A percentile compares a stretch with the other conserved stretches of the same genome.
These are phyloP conservation scores for Micropterix aruncella DNA, from an alignment of 2,888 invertebrate species.

Conservation along the genomic window DNA sequence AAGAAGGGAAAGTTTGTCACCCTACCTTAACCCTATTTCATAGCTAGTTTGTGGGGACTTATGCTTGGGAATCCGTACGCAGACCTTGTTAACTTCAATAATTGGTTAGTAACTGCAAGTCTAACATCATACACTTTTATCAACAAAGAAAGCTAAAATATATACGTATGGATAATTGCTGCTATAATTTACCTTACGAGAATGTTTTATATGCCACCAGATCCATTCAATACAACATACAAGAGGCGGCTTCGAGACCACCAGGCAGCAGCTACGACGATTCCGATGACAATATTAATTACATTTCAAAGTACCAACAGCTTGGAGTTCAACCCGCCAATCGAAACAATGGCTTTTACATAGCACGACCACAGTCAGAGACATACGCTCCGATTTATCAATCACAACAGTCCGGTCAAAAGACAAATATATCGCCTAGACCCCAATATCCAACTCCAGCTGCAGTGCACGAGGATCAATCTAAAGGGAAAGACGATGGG, in stretches of 20 bases:
- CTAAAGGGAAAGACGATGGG: not conserved
- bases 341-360: constrained; percentile 2
- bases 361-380: constrained; percentile 1
- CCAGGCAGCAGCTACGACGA: constrained; percentile 15
- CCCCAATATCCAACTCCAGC: not conserved
- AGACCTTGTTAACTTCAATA: too few species aligned
- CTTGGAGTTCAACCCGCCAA: not conserved
- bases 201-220: constrained; percentile 18
- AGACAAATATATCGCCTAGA: not conserved
- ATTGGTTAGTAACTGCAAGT: too few species aligned
- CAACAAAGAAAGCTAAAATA: too few species aligned
- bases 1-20: too few species aligned
- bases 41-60: too few species aligned
- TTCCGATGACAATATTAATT: not conserved
- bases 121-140: too few species aligned
- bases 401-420: not conserved
- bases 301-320: not conserved
- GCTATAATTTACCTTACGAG: too few species aligned
- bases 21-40: too few species aligned
- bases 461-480: not conserved
- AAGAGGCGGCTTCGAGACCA: constrained; percentile 32
- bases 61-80: too few species aligned
- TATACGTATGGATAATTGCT: too few species aligned
- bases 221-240: constrained; percentile 33
- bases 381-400: not conserved